A percentile compares a stretch with the other conserved stretches of the same genome.
phyloP scores from a whole-genome alignment of 1,140 invertebrate species.

The Parapsyche elsis region DNA sequence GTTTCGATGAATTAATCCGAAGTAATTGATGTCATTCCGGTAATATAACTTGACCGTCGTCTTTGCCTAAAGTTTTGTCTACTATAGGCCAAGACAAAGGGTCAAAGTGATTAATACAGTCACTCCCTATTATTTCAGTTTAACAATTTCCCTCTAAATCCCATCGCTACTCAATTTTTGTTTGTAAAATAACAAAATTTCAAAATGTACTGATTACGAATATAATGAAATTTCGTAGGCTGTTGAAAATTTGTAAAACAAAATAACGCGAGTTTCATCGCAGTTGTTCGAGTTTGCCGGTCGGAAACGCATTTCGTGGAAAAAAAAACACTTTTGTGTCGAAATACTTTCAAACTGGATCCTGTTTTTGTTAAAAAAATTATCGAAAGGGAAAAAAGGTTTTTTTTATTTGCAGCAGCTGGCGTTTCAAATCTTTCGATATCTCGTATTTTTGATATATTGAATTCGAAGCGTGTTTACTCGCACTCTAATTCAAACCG shows the following conservation, averaged over 20 bases:
- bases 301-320: background rate
- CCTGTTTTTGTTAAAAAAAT: background rate
- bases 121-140: slow-evolving; percentile 17
- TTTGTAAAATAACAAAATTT: background rate
- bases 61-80: background rate
- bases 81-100: background rate
- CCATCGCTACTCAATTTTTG: background rate
- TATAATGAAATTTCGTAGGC: background rate
- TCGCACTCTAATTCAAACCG: no score
- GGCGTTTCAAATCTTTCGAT: background rate
- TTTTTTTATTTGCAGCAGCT: slow-evolving; percentile 10
- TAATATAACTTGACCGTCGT: slow-evolving; percentile 10
- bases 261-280: slow-evolving; percentile 11
- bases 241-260: background rate
- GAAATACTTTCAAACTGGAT: background rate
- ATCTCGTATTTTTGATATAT: background rate
- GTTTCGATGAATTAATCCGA: slow-evolving; percentile 1
- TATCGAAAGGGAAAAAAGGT: background rate
- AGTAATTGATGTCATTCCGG: slow-evolving; percentile 8
- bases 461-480: background rate
- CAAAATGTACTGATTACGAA: background rate
- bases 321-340: background rate
- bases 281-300: background rate
- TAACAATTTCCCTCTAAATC: slow-evolving; percentile 11
- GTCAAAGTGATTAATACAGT: slow-evolving; percentile 22